These are phyloP conservation scores for Drosophila antonietae DNA, from an alignment of 2,888 invertebrate genomes.

Conservation along the genomic window DNA sequence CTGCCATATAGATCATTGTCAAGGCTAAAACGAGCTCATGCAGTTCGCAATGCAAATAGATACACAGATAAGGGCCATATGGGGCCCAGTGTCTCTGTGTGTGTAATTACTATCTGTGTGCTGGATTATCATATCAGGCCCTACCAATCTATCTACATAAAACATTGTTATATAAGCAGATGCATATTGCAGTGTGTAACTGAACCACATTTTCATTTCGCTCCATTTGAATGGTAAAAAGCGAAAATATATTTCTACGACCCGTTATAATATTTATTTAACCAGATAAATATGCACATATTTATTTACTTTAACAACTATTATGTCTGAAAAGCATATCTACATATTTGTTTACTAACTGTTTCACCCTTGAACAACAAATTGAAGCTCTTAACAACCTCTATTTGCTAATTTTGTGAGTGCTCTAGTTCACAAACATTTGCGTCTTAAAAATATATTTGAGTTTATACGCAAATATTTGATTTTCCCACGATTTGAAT, in stretches of 20 bases:
- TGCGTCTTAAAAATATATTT: not conserved
- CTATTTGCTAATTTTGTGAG: not conserved
- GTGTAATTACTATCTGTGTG: not conserved
- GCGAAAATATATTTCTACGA: not conserved
- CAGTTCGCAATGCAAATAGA: slow-evolving; percentile 26
- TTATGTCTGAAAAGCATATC: not conserved
- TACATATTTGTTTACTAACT: slow-evolving; percentile 10
- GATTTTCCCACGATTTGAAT: not conserved
- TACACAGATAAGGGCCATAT: slow-evolving; percentile 15
- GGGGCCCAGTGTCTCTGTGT: not conserved
- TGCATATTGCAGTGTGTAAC: not conserved
- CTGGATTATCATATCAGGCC: slow-evolving; percentile 17
- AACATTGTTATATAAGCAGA: not conserved
- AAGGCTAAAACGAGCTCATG: slow-evolving; percentile 27
- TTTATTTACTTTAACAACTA: not conserved
- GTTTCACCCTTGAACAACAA: slow-evolving; percentile 10
- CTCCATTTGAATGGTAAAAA: not conserved
- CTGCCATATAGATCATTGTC: slow-evolving; percentile 40
- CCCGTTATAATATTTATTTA: not conserved
- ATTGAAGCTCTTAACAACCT: not conserved
- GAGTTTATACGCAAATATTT: not conserved
- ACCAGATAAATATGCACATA: not conserved
- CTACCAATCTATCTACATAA: slow-evolving; percentile 9
- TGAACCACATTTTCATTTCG: not conserved
- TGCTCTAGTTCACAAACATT: too few relatives aligned